Base-by-base conservation (phyloP, 2,797 vertebrate genomes). In the Australoheros facetus region DNA sequence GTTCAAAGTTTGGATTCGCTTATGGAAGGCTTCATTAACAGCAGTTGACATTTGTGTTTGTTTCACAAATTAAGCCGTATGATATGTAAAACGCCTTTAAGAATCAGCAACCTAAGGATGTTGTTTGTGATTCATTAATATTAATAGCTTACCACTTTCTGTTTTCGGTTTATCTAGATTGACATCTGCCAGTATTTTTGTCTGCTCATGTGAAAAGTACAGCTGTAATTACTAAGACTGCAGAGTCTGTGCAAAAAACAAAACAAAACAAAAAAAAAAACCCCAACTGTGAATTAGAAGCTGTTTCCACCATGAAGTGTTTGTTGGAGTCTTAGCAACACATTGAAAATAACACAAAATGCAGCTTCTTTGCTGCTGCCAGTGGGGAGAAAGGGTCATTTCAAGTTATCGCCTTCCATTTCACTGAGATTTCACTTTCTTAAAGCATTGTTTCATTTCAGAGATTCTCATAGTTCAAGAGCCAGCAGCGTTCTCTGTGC, bases 231-330 rank as follows among this genome's bases (percentile, higher is more conserved):
- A 12, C 30, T 45, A 77, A 84, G 74, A 82, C 62, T 80, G 81
- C 73, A 56, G 86, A 83, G 48, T 86, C 62, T 76, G 87, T 77
- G 82, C 69, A 87, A 82, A 78, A 55, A 57, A 37, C 51, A 78
- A 39, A 76, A 13, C 75, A 75, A 53, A 82, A 79, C 1, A n/a
- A 23, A 26, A 3, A 26, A 26, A 26, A 26, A 26, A 26, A 3
- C 26, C 26, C 26, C 26, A 26, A 26, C 77, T 76, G 32, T 34
- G 74, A 87, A 86, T 90, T 87, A 58, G 81, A 74, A 54, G 80
- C 32, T 73, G 48, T 56, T 48, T 87, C 62, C 80, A 80, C 72
- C 85, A 55, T 85, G 81, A 88, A 80, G 28, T 88, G 83, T 93
- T 75, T 77, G 55, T 37, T 51, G 55, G 81, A 86, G 85, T 84